Evolutionary conservation across 2,113 vertebrate genomes (phyloP).

Genomic region (Halichoeres trimaculatus): DNA sequence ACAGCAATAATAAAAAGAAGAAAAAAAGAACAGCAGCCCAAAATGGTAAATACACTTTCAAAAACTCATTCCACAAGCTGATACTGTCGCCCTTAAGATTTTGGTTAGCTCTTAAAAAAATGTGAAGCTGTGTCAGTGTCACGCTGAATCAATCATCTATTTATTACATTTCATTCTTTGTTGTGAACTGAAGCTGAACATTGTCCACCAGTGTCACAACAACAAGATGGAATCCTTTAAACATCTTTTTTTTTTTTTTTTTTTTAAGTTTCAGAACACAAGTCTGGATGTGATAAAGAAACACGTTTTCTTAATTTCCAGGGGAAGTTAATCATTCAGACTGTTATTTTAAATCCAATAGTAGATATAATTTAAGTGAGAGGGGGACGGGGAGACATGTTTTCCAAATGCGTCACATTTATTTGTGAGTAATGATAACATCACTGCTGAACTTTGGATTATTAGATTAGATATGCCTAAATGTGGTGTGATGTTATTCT

Average conservation of each 20-base stretch:
- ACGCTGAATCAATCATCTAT: too few species aligned
- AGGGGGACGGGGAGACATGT: conserved; percentile 20
- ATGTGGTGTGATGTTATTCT: conserved; percentile 40
- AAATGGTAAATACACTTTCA: too few species aligned
- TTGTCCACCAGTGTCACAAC: neutral
- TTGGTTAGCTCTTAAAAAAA: too few species aligned
- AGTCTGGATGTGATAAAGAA: conserved; percentile 1
- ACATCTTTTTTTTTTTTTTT: neutral
- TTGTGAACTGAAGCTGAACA: neutral
- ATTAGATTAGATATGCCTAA: conserved; percentile 58
- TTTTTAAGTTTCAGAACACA: neutral
- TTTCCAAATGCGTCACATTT: conserved; percentile 72
- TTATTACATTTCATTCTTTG: neutral
- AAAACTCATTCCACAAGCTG: too few species aligned
- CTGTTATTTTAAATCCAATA: conserved; percentile 56
- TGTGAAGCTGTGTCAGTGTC: too few species aligned
- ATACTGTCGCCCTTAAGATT: too few species aligned
- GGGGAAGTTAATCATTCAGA: conserved; percentile 23
- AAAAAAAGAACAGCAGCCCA: too few species aligned
- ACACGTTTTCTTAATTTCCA: conserved; percentile 14
- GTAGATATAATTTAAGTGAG: conserved; percentile 39
- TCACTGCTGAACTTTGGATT: conserved; percentile 63
- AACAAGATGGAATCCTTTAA: neutral
- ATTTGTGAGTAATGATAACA: conserved; percentile 66
- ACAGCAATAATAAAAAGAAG: too few species aligned